Conservation (phyloP, 2,797 vertebrate species). For the Molossus alvarezi region DNA sequence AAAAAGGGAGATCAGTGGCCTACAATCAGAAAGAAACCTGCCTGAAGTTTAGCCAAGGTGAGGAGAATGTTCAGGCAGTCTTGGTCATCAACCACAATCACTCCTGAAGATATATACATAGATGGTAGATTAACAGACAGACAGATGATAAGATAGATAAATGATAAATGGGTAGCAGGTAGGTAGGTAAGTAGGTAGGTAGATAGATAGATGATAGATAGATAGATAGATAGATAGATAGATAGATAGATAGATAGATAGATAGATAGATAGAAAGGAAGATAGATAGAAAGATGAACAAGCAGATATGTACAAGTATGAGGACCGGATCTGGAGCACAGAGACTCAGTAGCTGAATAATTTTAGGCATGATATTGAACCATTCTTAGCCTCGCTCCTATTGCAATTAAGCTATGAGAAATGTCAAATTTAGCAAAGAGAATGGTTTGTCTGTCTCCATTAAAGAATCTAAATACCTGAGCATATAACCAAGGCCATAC, state of each 20-base stretch:
- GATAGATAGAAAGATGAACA: neutral
- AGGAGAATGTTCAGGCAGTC: neutral
- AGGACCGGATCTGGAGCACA: neutral
- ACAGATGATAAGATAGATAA: neutral
- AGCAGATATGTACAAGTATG: neutral
- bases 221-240: neutral
- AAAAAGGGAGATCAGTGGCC: neutral
- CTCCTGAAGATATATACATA: neutral
- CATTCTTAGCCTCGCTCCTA: neutral
- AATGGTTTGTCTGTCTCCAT: neutral
- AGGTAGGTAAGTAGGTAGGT: neutral
- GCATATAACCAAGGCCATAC: neutral
- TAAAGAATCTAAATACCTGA: neutral
- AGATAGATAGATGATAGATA: neutral
- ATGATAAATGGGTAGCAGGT: too few relatives aligned
- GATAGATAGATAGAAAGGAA: too few relatives aligned
- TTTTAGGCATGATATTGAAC: neutral
- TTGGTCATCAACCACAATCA: neutral
- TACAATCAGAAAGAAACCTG: neutral
- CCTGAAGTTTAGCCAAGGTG: neutral
- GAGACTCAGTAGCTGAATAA: neutral
- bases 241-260: neutral
- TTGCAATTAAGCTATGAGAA: constrained; percentile 7
- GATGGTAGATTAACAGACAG: neutral
- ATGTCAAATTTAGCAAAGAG: neutral